These are phyloP conservation scores for Xenopus tropicalis DNA, from an alignment of 2,113 vertebrate genomes.

Conservation along the genomic window DNA sequence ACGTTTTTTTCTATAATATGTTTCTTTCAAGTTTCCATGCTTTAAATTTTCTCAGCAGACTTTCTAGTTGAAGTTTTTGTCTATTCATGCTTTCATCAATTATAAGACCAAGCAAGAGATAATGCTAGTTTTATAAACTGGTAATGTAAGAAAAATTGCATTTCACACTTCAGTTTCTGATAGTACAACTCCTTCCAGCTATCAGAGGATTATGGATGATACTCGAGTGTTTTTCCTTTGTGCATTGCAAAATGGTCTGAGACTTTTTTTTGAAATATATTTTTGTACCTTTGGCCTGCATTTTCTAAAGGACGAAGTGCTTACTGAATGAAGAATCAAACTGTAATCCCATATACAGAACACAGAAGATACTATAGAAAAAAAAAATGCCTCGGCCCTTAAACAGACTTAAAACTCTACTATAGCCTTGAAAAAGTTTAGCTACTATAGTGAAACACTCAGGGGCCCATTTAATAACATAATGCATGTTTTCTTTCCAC, in stretches of 20 bases:
- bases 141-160: slow-evolving; percentile 44
- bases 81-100: slow-evolving; percentile 45
- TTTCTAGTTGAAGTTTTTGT: slow-evolving; percentile 40
- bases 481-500: too few relatives aligned
- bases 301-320: not conserved
- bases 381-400: too few relatives aligned
- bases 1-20: slow-evolving; percentile 31
- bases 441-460: too few relatives aligned
- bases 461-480: too few relatives aligned
- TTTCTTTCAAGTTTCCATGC: slow-evolving; percentile 37
- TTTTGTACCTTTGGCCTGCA: slow-evolving; percentile 2
- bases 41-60: slow-evolving; percentile 33
- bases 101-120: slow-evolving; percentile 42
- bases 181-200: slow-evolving; percentile 33
- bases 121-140: slow-evolving; percentile 41
- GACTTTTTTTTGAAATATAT: slow-evolving; percentile 27
- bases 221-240: slow-evolving; percentile 40
- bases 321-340: slow-evolving; percentile 6
- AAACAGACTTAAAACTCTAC: too few relatives aligned
- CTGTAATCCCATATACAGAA: slow-evolving; percentile 5
- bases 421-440: too few relatives aligned
- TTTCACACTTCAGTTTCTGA: slow-evolving; percentile 43
- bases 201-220: slow-evolving; percentile 43
- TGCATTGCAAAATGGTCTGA: slow-evolving; percentile 28
- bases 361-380: too few relatives aligned